phyloP scores from a whole-genome alignment of 2,113 vertebrate genomes.

The Rattus rattus region DNA sequence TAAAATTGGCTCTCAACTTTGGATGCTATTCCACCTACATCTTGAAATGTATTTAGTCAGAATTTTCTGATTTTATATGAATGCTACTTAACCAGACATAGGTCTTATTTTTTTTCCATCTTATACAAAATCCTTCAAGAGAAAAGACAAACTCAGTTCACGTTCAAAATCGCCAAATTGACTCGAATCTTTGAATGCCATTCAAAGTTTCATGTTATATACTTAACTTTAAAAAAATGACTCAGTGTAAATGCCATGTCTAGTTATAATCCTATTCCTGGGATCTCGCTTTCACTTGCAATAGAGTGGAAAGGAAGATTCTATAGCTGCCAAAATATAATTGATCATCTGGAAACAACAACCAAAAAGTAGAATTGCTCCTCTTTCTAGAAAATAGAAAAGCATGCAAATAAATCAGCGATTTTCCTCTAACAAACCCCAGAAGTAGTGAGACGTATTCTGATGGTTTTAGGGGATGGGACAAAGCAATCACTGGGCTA shows the following conservation, averaged over 20 bases:
- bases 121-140: conserved; percentile 41
- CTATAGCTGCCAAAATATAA: conserved; percentile 37
- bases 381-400: not conserved
- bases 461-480: not conserved
- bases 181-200: conserved; percentile 61
- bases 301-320: conserved; percentile 35
- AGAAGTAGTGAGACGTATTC: not conserved
- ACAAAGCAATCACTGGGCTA: not conserved
- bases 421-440: not conserved
- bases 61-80: conserved; percentile 58
- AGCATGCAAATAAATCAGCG: not conserved
- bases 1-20: not conserved
- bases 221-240: conserved; percentile 38
- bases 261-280: conserved; percentile 44
- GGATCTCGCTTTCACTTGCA: conserved; percentile 29
- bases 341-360: conserved; percentile 35
- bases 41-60: conserved; percentile 57
- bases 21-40: conserved; percentile 39
- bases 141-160: conserved; percentile 53
- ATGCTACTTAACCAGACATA: not conserved
- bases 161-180: conserved; percentile 62
- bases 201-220: conserved; percentile 30
- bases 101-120: not conserved
- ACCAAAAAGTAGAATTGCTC: conserved; percentile 11
- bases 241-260: conserved; percentile 50